Evolutionary conservation across 1,140 invertebrate genomes (phyloP).

Genomic region (Drosophila kepulauana): DNA sequence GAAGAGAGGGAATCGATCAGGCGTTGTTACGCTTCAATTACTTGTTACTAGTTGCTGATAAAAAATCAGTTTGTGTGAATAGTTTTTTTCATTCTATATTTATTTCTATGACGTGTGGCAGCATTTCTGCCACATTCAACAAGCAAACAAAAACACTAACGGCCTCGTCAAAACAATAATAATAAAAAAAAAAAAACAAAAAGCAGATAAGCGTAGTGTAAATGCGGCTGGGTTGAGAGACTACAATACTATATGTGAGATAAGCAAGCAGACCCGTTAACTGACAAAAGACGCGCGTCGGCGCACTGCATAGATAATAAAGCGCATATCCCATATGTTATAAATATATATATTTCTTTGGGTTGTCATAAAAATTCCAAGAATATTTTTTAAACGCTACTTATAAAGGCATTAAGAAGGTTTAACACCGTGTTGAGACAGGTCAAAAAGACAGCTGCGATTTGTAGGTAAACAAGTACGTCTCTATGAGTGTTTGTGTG

Average conservation of each 20-base stretch:
- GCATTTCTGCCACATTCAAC: constrained; percentile 5
- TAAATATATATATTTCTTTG: constrained; percentile 16
- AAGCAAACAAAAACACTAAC: neutral
- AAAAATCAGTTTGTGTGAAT: constrained; percentile 37
- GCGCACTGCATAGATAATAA: constrained; percentile 20
- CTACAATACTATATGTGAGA: constrained; percentile 6
- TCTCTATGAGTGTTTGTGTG: neutral
- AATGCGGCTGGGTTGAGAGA: constrained; percentile 4
- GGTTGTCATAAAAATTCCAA: constrained; percentile 25
- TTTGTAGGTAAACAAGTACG: constrained; percentile 7
- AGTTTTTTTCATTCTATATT: constrained; percentile 1
- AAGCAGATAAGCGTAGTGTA: constrained; percentile 17
- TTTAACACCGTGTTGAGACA: constrained; percentile 56
- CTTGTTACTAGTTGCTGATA: constrained; percentile 60
- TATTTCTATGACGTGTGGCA: constrained; percentile 13
- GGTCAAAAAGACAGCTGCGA: constrained; percentile 40
- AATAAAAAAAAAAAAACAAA: neutral
- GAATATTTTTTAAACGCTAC: constrained; percentile 45
- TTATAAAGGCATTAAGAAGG: constrained; percentile 28
- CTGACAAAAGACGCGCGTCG: constrained; percentile 9
- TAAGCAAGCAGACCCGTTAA: constrained; percentile 10
- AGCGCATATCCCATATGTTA: constrained; percentile 1
- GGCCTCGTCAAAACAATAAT: constrained; percentile 23
- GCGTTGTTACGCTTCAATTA: constrained; percentile 15
- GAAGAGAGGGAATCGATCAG: neutral